phyloP scores from a whole-genome alignment of 2,888 invertebrate genomes.

The Melinopterus prodromus region DNA sequence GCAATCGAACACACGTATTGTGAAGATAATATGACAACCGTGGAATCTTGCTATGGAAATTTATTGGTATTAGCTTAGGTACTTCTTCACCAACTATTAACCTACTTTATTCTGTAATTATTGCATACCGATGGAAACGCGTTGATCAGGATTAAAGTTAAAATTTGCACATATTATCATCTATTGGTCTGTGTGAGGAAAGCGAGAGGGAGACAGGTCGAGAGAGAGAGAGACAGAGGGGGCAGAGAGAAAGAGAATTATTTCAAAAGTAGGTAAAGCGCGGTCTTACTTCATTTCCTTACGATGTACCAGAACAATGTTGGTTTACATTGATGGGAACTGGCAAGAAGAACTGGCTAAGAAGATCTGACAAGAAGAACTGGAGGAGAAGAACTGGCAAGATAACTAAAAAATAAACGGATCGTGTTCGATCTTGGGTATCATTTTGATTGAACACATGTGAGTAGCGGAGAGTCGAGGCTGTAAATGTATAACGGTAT shows the following conservation, averaged over 20 bases:
- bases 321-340: background rate
- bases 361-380: no score
- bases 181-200: background rate
- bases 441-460: slow-evolving; percentile 26
- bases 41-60: no score
- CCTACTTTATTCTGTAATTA: background rate
- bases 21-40: no score
- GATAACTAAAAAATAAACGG: background rate
- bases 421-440: background rate
- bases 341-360: background rate
- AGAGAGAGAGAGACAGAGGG: background rate
- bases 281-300: background rate
- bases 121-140: background rate
- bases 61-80: no score
- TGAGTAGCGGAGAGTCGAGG: slow-evolving; percentile 40
- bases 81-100: background rate
- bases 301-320: background rate
- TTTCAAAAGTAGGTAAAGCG: background rate
- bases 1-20: no score
- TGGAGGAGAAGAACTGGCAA: background rate
- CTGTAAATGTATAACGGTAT: slow-evolving; percentile 44
- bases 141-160: background rate
- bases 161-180: background rate
- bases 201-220: background rate
- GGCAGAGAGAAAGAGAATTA: background rate